A percentile compares a stretch with the other conserved stretches of the same genome.
These are phyloP conservation scores for Stegana nigrithorax DNA, from an alignment of 2,888 invertebrate genomes.

Conservation along the genomic window DNA sequence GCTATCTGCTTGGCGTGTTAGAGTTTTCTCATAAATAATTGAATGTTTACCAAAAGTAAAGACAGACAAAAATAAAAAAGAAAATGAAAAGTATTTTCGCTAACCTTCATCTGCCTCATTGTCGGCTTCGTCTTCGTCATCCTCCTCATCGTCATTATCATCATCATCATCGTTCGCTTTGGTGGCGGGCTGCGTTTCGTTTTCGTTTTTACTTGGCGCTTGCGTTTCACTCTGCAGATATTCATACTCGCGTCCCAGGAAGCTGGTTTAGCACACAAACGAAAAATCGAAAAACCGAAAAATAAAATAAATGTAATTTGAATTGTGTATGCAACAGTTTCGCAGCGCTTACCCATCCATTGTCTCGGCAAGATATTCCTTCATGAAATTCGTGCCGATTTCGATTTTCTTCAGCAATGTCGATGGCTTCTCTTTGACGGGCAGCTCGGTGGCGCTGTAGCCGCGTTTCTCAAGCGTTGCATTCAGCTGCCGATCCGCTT, in stretches of 20 bases:
- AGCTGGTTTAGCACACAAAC: constrained; percentile 53
- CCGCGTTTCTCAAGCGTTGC: constrained; percentile 62
- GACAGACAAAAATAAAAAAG: background rate
- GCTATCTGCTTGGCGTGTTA: background rate
- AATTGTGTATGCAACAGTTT: constrained; percentile 9
- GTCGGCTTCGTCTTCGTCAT: constrained; percentile 70
- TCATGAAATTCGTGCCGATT: constrained; percentile 65
- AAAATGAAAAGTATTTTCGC: no score
- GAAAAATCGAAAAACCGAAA: background rate
- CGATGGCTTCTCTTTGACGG: constrained; percentile 66
- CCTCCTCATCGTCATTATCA: constrained; percentile 71
- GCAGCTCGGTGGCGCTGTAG: constrained; percentile 59
- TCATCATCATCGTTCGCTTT: constrained; percentile 68
- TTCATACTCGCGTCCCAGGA: constrained; percentile 65
- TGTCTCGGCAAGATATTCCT: constrained; percentile 63
- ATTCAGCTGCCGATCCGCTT: constrained; percentile 66
- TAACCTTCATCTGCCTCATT: constrained; percentile 53
- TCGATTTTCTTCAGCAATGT: constrained; percentile 67
- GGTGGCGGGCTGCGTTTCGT: constrained; percentile 19
- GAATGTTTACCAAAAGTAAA: no score
- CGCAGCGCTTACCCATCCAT: constrained; percentile 64
- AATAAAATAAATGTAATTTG: constrained; percentile 27
- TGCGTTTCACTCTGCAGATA: constrained; percentile 45
- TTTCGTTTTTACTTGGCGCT: constrained; percentile 31
- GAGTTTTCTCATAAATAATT: background rate